Conservation (phyloP, 2,113 vertebrate genomes). For the Antennarius striatus region DNA sequence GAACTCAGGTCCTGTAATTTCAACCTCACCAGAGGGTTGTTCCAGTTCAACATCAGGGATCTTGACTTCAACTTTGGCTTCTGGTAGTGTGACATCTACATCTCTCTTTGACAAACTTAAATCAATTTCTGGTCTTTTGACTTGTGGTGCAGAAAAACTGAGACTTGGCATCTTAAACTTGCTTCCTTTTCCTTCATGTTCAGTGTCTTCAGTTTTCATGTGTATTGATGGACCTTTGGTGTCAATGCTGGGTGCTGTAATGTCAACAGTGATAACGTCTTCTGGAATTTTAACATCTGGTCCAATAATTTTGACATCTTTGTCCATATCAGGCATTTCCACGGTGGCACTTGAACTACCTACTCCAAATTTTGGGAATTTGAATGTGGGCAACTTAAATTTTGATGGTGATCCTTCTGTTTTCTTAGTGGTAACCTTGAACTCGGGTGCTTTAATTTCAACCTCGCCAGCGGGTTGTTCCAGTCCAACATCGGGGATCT, state of each 20-base stretch:
- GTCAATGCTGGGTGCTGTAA: no score
- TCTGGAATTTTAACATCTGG: no score
- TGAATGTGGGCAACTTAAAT: no score
- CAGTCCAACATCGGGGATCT: no score
- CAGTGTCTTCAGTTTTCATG: conserved; percentile 7
- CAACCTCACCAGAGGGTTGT: conserved; percentile 5
- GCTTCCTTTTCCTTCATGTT: conserved; percentile 13
- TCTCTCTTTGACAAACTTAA: conserved; percentile 22
- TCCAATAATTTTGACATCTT: no score
- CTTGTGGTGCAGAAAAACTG: conserved; percentile 38
- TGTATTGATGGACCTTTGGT: conserved; percentile 11
- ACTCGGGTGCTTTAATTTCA: not conserved
- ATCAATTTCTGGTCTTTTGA: conserved; percentile 13
- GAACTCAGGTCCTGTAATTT: conserved; percentile 8
- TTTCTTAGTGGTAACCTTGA: conserved; percentile 2
- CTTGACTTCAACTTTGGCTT: conserved; percentile 10
- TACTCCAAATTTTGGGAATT: no score
- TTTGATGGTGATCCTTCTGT: not conserved
- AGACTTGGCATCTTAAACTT: conserved; percentile 49
- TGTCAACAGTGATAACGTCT: no score
- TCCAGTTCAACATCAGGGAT: conserved; percentile 26
- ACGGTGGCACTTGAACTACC: no score
- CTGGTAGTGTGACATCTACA: conserved; percentile 24
- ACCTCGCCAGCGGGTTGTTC: no score
- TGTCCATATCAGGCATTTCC: no score